These are phyloP conservation scores for Nyctalus aviator DNA, from an alignment of 2,797 vertebrate species.

Conservation along the genomic window DNA sequence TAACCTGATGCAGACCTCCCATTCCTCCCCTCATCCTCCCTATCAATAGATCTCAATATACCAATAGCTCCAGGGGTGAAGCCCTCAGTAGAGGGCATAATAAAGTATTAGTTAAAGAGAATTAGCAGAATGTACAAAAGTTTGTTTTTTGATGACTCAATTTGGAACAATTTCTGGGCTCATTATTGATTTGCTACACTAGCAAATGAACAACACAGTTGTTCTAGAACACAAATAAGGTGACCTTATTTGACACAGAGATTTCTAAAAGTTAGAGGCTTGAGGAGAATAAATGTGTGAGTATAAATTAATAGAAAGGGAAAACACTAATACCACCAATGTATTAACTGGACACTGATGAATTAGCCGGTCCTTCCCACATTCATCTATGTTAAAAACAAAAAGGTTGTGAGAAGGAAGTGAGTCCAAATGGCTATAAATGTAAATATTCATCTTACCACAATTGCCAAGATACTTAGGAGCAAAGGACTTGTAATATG, in stretches of 20 bases:
- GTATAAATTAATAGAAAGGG: background rate
- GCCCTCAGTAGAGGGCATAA: background rate
- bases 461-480: constrained; percentile 68
- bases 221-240: background rate
- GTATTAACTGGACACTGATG: constrained; percentile 74
- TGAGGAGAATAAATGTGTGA: background rate
- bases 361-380: constrained; percentile 41
- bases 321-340: background rate
- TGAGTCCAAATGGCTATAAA: constrained; percentile 2
- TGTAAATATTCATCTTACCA: constrained; percentile 44
- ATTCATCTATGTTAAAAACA: constrained; percentile 57
- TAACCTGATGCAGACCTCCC: background rate
- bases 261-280: background rate
- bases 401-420: constrained; percentile 21
- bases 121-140: background rate
- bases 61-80: background rate
- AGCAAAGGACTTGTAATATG: constrained; percentile 68
- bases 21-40: background rate
- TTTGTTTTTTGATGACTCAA: background rate
- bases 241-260: background rate
- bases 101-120: background rate
- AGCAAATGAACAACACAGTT: background rate
- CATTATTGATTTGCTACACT: background rate
- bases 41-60: background rate
- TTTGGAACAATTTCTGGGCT: background rate